Percentiles rank a stretch among this genome's conserved stretches.
Conservation (phyloP, 2,888 invertebrate genomes). For the Drosophila lacicola region DNA sequence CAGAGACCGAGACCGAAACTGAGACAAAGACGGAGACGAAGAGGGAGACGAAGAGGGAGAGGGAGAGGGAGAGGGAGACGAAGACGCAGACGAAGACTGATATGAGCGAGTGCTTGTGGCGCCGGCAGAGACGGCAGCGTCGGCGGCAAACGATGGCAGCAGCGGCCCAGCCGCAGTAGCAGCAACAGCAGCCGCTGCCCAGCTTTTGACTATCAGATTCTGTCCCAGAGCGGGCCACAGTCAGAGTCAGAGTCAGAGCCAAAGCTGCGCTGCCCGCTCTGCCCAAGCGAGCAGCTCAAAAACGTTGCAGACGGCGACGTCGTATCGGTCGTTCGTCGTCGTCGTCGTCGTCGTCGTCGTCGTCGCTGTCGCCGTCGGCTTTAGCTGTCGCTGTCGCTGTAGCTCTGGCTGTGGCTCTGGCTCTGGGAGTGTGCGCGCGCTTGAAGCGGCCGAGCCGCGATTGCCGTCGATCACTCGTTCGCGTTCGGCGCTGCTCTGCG, state of each 20-base stretch:
- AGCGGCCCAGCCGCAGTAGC: conserved; percentile 2
- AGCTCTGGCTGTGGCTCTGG: conserved; percentile 17
- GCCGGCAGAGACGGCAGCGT: conserved; percentile 32
- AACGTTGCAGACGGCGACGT: conserved; percentile 39
- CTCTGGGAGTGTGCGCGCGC: conserved; percentile 69
- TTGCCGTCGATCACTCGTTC: conserved; percentile 76
- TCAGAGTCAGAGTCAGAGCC: conserved; percentile 33
- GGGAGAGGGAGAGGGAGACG: not conserved
- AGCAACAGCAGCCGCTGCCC: conserved; percentile 27
- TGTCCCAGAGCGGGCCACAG: conserved; percentile 46
- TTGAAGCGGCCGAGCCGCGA: conserved; percentile 72
- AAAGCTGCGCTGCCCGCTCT: conserved; percentile 38
- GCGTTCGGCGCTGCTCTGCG: conserved; percentile 73
- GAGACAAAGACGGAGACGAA: conserved; percentile 7
- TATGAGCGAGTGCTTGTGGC: conserved; percentile 31
- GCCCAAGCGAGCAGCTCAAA: conserved; percentile 44
- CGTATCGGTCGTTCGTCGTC: conserved; percentile 41
- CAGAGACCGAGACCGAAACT: conserved; percentile 13
- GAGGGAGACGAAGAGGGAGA: not conserved
- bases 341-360: conserved; percentile 8
- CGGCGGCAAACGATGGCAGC: conserved; percentile 2
- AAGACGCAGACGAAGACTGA: conserved; percentile 19
- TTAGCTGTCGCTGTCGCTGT: conserved; percentile 6
- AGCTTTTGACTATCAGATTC: conserved; percentile 62
- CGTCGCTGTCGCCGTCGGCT: conserved; percentile 18